These are phyloP conservation scores for Saccostrea cuccullata DNA, from an alignment of 1,140 invertebrate genomes.

Conservation along the genomic window DNA sequence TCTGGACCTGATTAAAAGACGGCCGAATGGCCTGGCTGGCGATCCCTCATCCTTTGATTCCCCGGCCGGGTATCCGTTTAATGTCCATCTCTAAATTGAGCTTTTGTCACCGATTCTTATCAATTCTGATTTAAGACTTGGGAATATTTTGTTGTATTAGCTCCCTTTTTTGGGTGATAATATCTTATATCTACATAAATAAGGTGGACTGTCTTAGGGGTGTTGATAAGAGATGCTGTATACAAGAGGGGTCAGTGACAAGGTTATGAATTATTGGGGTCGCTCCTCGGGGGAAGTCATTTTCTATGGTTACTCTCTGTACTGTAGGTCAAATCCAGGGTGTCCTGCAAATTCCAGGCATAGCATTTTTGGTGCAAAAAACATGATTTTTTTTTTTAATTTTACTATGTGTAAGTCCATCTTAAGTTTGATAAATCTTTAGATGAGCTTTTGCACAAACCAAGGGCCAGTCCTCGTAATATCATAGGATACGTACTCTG, in stretches of 20 bases:
- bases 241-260: neutral
- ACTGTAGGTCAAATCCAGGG: constrained; percentile 21
- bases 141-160: neutral
- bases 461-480: too few relatives aligned
- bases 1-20: constrained; percentile 19
- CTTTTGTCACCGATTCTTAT: constrained; percentile 21
- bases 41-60: neutral
- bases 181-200: constrained; percentile 24
- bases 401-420: too few relatives aligned
- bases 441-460: too few relatives aligned
- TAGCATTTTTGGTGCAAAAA: too few relatives aligned
- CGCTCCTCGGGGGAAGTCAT: neutral
- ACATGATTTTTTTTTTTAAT: too few relatives aligned
- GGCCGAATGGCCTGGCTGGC: neutral
- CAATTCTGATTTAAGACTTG: constrained; percentile 23
- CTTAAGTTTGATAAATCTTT: too few relatives aligned
- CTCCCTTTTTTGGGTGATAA: neutral
- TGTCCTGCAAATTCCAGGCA: neutral
- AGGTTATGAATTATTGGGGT: constrained; percentile 28
- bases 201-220: neutral
- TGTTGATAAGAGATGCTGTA: neutral
- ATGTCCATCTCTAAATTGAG: neutral
- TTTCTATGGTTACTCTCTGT: neutral
- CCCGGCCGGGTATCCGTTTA: neutral
- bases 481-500: too few relatives aligned